These are phyloP conservation scores for Zeugodacus cucurbitae DNA, from an alignment of 1,140 invertebrate genomes.

Conservation along the genomic window DNA sequence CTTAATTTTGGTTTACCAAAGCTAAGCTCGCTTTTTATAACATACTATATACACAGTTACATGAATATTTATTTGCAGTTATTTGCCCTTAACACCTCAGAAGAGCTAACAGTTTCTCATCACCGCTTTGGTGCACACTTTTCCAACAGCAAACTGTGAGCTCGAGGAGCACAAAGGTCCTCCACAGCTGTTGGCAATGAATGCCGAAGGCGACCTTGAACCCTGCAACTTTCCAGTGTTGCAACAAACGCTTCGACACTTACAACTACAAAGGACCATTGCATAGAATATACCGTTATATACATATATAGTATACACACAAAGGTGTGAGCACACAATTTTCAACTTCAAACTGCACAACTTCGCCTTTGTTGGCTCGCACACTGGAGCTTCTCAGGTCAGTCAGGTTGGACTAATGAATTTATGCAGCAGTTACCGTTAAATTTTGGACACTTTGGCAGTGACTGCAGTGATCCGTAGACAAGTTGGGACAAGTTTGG, in stretches of 20 bases:
- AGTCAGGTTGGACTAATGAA: neutral
- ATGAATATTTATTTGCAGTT: neutral
- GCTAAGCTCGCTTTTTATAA: neutral
- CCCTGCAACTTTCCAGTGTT: neutral
- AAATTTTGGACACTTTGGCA: neutral
- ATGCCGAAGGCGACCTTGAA: neutral
- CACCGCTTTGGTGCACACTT: neutral
- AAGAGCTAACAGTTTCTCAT: neutral
- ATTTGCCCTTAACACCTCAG: neutral
- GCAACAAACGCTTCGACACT: neutral
- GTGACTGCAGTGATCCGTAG: neutral
- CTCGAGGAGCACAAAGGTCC: neutral
- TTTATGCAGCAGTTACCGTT: neutral
- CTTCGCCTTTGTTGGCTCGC: neutral
- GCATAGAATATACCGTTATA: too few species aligned
- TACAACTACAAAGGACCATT: too few species aligned
- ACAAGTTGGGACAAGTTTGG: too few species aligned
- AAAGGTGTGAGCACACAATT: too few species aligned
- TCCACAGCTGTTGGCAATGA: neutral
- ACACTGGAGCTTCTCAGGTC: neutral
- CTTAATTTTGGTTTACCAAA: neutral
- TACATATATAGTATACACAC: too few species aligned
- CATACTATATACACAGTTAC: neutral
- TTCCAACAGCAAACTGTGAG: neutral
- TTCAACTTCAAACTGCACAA: neutral